Conservation (phyloP, 2,113 vertebrate genomes). For the Dicaeum eximium region DNA sequence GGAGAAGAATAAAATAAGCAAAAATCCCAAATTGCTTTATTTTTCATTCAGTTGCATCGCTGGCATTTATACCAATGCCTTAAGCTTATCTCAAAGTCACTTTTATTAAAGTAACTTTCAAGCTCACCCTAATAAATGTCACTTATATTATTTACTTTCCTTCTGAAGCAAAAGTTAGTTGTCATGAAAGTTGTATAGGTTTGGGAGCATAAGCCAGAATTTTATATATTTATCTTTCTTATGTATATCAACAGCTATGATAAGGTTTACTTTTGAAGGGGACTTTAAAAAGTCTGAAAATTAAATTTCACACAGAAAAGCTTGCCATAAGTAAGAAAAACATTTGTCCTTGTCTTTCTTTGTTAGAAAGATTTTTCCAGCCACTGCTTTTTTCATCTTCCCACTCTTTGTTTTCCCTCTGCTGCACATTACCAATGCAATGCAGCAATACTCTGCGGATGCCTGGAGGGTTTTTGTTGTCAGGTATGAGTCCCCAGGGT, state of each 20-base stretch:
- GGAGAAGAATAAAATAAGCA: background rate
- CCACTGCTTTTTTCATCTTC: background rate
- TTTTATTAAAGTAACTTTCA: slow-evolving; percentile 11
- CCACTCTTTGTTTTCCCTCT: background rate
- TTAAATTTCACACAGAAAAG: background rate
- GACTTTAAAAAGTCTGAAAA: background rate
- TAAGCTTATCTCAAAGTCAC: background rate
- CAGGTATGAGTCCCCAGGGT: background rate
- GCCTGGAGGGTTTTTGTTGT: background rate
- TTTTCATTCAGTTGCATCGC: background rate
- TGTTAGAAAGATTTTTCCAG: background rate
- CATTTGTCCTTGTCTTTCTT: background rate
- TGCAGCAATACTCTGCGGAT: background rate
- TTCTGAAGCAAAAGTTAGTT: slow-evolving; percentile 5
- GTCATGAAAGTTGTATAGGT: background rate
- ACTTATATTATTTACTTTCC: background rate
- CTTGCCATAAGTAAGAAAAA: background rate
- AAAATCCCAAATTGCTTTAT: background rate
- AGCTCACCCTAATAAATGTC: background rate
- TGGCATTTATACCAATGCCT: background rate
- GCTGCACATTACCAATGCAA: background rate
- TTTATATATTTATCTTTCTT: background rate
- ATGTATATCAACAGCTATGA: background rate
- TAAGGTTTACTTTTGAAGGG: background rate
- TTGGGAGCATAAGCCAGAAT: background rate